phyloP scores from a whole-genome alignment of 2,113 vertebrate genomes.

The Pterocles gutturalis region DNA sequence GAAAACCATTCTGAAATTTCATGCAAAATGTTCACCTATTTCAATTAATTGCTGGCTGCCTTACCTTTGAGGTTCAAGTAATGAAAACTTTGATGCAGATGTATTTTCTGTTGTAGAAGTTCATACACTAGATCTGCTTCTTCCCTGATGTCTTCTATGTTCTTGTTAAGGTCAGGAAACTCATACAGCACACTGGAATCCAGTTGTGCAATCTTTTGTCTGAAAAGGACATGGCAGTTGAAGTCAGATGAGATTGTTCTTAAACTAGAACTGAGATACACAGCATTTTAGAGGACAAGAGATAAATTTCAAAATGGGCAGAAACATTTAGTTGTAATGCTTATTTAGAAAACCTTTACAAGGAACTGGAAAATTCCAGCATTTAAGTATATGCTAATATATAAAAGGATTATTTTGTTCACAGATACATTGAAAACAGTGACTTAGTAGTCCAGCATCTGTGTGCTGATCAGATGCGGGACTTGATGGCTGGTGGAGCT shows the following conservation, averaged over 20 bases:
- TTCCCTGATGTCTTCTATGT: constrained; percentile 72
- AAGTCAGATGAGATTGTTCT: background rate
- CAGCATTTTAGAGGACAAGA: background rate
- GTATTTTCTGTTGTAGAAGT: constrained; percentile 50
- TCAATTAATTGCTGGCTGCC: background rate
- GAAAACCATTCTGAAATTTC: background rate
- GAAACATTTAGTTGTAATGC: background rate
- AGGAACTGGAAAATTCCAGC: background rate
- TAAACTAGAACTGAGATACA: background rate
- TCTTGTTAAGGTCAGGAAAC: constrained; percentile 74
- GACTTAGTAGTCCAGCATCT: background rate
- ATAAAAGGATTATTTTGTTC: background rate
- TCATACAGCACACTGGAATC: constrained; percentile 65
- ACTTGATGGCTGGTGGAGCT: background rate
- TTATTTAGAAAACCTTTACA: background rate
- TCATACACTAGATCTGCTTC: constrained; percentile 77
- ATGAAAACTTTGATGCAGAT: constrained; percentile 23
- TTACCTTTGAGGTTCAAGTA: constrained; percentile 63
- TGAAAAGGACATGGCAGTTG: constrained; percentile 49
- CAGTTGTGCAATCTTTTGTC: constrained; percentile 75
- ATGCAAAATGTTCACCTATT: background rate
- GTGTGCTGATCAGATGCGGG: background rate
- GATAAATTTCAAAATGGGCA: background rate
- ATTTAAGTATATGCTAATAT: background rate
- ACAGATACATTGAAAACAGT: background rate